Percentiles rank a stretch among this genome's conserved stretches.
Evolutionary conservation across 2,113 vertebrate genomes (phyloP).

Genomic region (Ranitomeya imitator): DNA sequence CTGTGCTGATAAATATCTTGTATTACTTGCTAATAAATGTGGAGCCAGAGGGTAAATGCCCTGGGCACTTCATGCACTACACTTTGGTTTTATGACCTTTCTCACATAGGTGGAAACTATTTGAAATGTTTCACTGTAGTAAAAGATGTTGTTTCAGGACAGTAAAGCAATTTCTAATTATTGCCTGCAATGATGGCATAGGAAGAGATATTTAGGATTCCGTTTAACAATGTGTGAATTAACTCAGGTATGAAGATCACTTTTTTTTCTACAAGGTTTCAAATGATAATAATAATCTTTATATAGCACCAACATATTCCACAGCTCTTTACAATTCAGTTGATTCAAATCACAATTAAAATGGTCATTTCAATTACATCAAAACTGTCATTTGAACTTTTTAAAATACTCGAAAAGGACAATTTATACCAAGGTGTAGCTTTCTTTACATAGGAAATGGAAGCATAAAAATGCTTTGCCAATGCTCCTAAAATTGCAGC

Average conservation of each 20-base stretch:
- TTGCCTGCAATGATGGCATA: conserved; percentile 37
- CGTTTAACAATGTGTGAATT: neutral
- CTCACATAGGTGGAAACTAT: conserved; percentile 45
- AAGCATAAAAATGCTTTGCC: no score
- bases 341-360: neutral
- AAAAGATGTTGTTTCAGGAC: conserved; percentile 32
- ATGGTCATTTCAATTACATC: neutral
- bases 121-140: conserved; percentile 34
- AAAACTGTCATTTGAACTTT: neutral
- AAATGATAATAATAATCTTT: neutral
- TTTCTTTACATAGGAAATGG: neutral
- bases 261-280: neutral
- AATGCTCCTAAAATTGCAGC: no score
- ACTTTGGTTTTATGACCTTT: conserved; percentile 40
- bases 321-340: no score
- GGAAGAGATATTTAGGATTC: neutral
- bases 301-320: no score
- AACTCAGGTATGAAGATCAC: neutral
- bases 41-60: conserved; percentile 20
- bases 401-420: neutral
- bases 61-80: neutral
- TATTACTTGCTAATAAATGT: neutral
- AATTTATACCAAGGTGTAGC: neutral
- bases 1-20: conserved; percentile 56
- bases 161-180: conserved; percentile 51